A percentile compares a stretch with the other conserved stretches of the same genome.
Conservation (phyloP, 2,113 vertebrate genomes). For the Lycocorax pyrrhopterus region DNA sequence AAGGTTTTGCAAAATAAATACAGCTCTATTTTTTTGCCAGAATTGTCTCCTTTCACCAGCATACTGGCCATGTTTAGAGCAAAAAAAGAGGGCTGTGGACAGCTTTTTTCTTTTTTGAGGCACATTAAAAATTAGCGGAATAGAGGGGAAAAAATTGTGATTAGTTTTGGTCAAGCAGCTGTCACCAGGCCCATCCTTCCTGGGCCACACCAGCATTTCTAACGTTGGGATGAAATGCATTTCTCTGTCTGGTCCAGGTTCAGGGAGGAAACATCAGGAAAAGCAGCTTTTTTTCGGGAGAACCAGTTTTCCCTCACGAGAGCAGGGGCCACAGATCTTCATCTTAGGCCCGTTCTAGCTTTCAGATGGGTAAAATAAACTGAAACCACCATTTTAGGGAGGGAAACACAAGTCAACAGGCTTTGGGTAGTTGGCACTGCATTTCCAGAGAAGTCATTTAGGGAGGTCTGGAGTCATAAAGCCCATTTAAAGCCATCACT, state of each 20-base stretch:
- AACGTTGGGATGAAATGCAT: not conserved
- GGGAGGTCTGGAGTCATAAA: not conserved
- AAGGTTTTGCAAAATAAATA: not conserved
- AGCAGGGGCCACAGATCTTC: not conserved
- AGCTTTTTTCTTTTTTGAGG: not conserved
- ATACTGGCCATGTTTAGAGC: not conserved
- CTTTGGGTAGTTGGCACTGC: not conserved
- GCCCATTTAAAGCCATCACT: not conserved
- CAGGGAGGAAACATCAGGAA: not conserved
- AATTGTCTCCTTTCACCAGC: not conserved
- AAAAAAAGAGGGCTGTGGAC: not conserved
- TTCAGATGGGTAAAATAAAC: not conserved
- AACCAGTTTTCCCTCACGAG: not conserved
- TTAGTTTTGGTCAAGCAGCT: not conserved
- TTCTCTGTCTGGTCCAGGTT: not conserved
- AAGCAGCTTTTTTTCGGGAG: not conserved
- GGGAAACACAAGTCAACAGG: not conserved
- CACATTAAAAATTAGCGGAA: not conserved
- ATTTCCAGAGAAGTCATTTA: not conserved
- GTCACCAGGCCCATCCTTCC: not conserved
- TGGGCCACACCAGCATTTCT: not conserved
- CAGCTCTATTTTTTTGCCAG: not conserved
- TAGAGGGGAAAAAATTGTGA: rapidly evolving
- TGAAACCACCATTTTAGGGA: not conserved
- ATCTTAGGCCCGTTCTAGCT: not conserved